phyloP scores from a whole-genome alignment of 2,113 vertebrate species.

The Nothobranchius furzeri region DNA sequence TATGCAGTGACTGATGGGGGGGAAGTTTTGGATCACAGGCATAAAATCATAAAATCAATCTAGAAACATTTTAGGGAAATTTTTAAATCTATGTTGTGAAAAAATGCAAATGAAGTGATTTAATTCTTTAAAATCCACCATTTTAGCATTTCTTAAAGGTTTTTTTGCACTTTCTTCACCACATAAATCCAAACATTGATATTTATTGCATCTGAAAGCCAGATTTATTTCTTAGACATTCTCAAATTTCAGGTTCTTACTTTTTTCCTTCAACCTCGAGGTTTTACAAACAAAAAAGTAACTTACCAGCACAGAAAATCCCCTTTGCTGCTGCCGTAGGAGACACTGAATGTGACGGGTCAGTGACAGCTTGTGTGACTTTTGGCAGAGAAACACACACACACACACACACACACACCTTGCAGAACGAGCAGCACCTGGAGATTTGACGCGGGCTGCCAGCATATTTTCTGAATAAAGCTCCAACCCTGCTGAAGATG shows the following conservation, averaged over 20 bases:
- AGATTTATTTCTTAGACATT: conserved; percentile 5
- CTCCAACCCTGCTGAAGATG: conserved; percentile 43
- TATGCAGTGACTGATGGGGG: conserved; percentile 31
- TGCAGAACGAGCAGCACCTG: conserved; percentile 37
- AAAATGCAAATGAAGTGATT: not conserved
- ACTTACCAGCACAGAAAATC: conserved; percentile 19
- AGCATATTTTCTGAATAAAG: conserved; percentile 55
- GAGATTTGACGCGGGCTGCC: conserved; percentile 31
- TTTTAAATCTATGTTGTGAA: not conserved
- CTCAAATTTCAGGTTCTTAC: conserved; percentile 28
- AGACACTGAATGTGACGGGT: conserved; percentile 34
- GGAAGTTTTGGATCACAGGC: conserved; percentile 1
- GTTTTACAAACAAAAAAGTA: conserved; percentile 17
- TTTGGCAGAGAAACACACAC: conserved; percentile 42
- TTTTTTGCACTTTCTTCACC: conserved; percentile 4
- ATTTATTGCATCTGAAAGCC: conserved; percentile 38
- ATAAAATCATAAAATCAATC: no score
- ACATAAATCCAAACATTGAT: conserved; percentile 14
- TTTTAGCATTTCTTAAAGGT: not conserved
- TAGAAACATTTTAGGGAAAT: not conserved
- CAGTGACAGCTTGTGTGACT: conserved; percentile 43
- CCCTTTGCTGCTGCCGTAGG: conserved; percentile 24
- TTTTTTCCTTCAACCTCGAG: conserved; percentile 6
- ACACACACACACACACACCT: not conserved
- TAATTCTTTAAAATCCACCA: conserved; percentile 5